phyloP scores from a whole-genome alignment of 2,888 invertebrate genomes.

The Amiota mariae region DNA sequence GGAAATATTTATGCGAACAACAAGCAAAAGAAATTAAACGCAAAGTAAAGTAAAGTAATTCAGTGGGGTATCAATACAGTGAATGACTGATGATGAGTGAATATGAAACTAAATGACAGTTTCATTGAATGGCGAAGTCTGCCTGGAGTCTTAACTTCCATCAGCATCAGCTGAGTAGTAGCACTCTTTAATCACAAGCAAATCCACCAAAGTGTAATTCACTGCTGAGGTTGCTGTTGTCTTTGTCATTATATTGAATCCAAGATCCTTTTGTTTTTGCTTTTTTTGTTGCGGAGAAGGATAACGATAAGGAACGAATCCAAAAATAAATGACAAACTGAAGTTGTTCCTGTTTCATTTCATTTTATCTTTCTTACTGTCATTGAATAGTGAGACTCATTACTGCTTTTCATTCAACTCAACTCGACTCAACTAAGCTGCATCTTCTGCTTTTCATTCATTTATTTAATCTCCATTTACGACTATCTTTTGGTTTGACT shows the following conservation, averaged over 20 bases:
- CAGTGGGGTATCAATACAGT: not conserved
- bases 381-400: not conserved
- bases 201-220: conserved; percentile 63
- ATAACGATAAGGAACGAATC: conserved; percentile 43
- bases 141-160: not conserved
- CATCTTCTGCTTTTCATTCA: conserved; percentile 8
- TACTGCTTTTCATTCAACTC: not conserved
- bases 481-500: conserved; percentile 6
- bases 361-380: not conserved
- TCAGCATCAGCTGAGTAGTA: not conserved
- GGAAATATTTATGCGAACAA: no score
- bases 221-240: conserved; percentile 31
- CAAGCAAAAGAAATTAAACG: not conserved
- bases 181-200: conserved; percentile 49
- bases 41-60: not conserved
- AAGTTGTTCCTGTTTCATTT: not conserved
- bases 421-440: no score
- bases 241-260: not conserved
- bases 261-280: not conserved
- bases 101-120: not conserved
- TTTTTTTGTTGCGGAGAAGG: conserved; percentile 51
- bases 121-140: not conserved
- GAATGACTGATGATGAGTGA: not conserved
- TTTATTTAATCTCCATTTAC: not conserved
- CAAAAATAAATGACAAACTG: conserved; percentile 23